phyloP scores from a whole-genome alignment of 2,888 invertebrate genomes.

The Metellina segmentata region DNA sequence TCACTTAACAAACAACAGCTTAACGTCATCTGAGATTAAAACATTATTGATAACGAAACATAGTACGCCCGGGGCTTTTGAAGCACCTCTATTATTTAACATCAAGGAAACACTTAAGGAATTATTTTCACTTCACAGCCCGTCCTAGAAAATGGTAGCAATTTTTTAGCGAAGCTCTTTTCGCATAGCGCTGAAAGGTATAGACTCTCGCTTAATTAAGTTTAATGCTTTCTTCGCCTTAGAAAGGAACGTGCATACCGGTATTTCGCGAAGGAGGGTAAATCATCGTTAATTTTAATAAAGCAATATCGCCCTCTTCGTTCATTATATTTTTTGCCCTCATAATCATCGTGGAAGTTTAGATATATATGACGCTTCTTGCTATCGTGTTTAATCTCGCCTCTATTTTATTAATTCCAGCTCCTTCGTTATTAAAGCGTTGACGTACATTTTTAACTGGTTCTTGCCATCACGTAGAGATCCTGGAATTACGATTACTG shows the following conservation, averaged over 20 bases:
- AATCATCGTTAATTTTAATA: constrained; percentile 66
- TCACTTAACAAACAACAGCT: not conserved
- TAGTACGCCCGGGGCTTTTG: not conserved
- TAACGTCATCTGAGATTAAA: not conserved
- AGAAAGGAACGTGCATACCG: not conserved
- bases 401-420: constrained; percentile 37
- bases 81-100: constrained; percentile 3
- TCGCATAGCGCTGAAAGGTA: constrained; percentile 8
- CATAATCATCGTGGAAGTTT: not conserved
- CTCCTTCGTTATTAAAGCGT: constrained; percentile 4
- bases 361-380: constrained; percentile 33
- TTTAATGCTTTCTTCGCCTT: constrained; percentile 34
- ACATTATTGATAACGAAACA: not conserved
- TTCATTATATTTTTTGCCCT: constrained; percentile 20
- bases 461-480: not conserved
- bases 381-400: constrained; percentile 34
- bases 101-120: constrained; percentile 19
- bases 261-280: not conserved
- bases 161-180: constrained; percentile 7
- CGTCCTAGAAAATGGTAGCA: not conserved
- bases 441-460: not conserved
- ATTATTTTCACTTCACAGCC: constrained; percentile 22
- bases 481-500: too few species aligned
- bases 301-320: constrained; percentile 33
- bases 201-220: constrained; percentile 50